A percentile compares a stretch with the other conserved stretches of the same genome.
These are phyloP conservation scores for Tyria jacobaeae DNA, from an alignment of 2,888 invertebrate genomes.

Conservation along the genomic window DNA sequence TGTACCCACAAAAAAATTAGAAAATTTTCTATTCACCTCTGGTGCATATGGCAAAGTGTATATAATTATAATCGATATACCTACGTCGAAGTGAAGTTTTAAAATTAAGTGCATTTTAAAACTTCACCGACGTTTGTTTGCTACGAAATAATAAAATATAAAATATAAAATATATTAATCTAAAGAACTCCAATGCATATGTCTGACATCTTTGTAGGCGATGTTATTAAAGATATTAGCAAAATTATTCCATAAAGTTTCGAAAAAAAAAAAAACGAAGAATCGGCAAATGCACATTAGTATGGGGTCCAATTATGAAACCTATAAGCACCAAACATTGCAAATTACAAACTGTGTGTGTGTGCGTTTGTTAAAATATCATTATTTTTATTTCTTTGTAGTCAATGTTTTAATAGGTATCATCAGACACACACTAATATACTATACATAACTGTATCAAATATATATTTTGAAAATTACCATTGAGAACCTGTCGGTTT, in stretches of 20 bases:
- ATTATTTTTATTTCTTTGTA: not conserved
- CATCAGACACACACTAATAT: too few relatives aligned
- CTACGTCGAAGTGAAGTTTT: not conserved
- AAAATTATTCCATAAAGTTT: conserved; percentile 1
- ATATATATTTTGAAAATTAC: too few relatives aligned
- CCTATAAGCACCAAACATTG: not conserved
- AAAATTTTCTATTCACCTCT: not conserved
- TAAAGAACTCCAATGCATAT: not conserved
- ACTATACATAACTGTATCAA: too few relatives aligned
- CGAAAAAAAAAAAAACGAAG: not conserved
- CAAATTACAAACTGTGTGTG: conserved; percentile 9
- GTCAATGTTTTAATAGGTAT: too few relatives aligned
- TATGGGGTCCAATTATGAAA: conserved; percentile 1
- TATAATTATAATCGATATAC: conserved; percentile 5
- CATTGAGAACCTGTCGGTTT: too few relatives aligned
- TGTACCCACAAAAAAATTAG: not conserved
- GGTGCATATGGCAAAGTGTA: conserved; percentile 5
- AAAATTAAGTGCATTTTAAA: too few relatives aligned
- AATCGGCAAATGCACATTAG: not conserved
- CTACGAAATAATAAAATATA: conserved; percentile 6
- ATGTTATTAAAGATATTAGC: not conserved
- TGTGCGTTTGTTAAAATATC: not conserved
- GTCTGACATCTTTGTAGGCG: not conserved
- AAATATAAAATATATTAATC: not conserved
- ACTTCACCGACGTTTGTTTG: not conserved